A percentile compares a stretch with the other conserved stretches of the same genome.
phyloP scores from a whole-genome alignment of 2,888 invertebrate genomes.

The Entomobrya multifasciata region DNA sequence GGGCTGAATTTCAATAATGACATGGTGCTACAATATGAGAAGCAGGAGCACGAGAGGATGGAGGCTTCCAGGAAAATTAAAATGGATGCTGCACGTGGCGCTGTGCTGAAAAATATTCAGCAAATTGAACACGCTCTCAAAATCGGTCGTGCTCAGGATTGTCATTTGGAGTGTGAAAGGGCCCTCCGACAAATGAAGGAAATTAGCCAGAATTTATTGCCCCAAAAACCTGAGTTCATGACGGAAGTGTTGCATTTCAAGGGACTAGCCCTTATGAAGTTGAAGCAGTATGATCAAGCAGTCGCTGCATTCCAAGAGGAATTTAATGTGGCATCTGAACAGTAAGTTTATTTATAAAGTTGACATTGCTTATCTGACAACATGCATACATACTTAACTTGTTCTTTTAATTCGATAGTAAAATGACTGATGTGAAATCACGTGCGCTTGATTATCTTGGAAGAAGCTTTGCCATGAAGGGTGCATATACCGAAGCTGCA shows the following conservation, averaged over 20 bases:
- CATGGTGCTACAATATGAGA: conserved; percentile 73
- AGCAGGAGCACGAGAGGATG: conserved; percentile 75
- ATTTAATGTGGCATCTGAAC: conserved; percentile 74
- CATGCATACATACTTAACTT: no score
- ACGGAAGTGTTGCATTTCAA: conserved; percentile 78
- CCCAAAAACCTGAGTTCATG: conserved; percentile 78
- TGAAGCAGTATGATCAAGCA: conserved; percentile 77
- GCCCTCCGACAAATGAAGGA: conserved; percentile 79
- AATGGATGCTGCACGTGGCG: conserved; percentile 78
- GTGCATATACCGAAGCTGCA: conserved; percentile 81
- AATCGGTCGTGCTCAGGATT: conserved; percentile 78
- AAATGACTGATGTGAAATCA: conserved; percentile 81
- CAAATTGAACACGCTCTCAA: conserved; percentile 78
- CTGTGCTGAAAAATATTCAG: conserved; percentile 77
- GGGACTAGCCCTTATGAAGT: conserved; percentile 77
- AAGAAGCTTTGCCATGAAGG: conserved; percentile 81
- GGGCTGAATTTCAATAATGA: conserved; percentile 79
- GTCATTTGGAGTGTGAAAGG: conserved; percentile 78
- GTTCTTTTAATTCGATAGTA: not conserved
- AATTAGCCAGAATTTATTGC: conserved; percentile 74
- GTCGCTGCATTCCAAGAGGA: conserved; percentile 77
- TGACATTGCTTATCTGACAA: no score
- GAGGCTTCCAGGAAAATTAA: conserved; percentile 77
- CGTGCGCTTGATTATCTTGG: conserved; percentile 81
- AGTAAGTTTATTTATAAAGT: conserved; percentile 46